Base-by-base conservation (phyloP, 2,113 vertebrate genomes). In the Sylvia atricapilla region DNA sequence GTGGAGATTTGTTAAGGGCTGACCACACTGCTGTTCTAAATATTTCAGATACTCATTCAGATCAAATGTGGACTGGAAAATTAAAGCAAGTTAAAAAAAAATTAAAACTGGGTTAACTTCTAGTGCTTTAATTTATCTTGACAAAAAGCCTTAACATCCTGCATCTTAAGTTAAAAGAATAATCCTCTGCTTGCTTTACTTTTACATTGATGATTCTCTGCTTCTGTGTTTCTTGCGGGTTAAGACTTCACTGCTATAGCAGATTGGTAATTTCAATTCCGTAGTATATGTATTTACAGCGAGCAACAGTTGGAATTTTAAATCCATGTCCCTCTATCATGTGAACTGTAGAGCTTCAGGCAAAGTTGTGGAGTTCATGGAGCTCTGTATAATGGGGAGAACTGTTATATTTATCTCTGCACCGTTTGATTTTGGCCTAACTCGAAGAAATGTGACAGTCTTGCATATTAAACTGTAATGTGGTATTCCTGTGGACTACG, bases 401-500 rank as follows among this genome's bases (percentile, higher is more conserved):
- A 7, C 18, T 15, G 2, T 30, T 78, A 3, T 3, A 7, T 62
- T 82, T 13, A 3, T n/a, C 31, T 41, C 15, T 37, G 3, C 3
- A 3, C 20, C 14, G 0, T 8, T 13, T 62, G 30, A 56, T 46
- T 83, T 66, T 59, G 59, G 63, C 58, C 31, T 27, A 46, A 11
- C 33, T 70, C 68, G 77, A 41, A 55, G 59, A 73, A 56, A 37
- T 33, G 7, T 3, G 15, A 6, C 21, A 33, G 23, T 24, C n/a
- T 33, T 62, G 20, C 7, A 3, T 8, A 19, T 22, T 74, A 28
- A 43, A 0, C 18, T 67, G 50, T n/a, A 37, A 23, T 3, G 15
- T 43, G 46, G 17, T n/a, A 3, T n/a, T 73, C 74, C 39, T 52
- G 60, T 44, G 43, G 13, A 41, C n/a, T 16, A 11, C 0, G 0